Conservation (phyloP, 2,888 invertebrate species). For the Papilio protenor region DNA sequence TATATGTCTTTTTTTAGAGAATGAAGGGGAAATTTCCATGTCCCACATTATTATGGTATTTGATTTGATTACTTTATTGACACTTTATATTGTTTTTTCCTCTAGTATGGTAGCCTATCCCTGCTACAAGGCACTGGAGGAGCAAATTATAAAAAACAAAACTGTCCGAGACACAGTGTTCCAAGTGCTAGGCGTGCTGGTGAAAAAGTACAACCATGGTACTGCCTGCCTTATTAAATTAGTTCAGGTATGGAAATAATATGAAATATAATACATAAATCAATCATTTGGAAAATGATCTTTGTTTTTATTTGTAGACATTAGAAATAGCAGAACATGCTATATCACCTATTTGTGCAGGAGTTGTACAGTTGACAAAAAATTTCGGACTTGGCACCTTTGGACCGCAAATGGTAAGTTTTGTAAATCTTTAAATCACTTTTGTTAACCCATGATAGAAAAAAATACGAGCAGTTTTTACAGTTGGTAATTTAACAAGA, state of each 20-base stretch:
- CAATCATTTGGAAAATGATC: neutral
- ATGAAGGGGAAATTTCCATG: too few relatives aligned
- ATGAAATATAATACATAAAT: conserved; percentile 15
- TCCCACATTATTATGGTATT: neutral
- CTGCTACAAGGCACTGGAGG: conserved; percentile 89
- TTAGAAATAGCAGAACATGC: conserved; percentile 91
- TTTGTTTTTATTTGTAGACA: conserved; percentile 78
- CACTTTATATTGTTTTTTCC: conserved; percentile 10
- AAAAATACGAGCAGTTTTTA: neutral
- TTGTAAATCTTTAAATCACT: neutral
- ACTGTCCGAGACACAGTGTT: conserved; percentile 88
- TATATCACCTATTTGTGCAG: conserved; percentile 87
- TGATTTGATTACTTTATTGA: conserved; percentile 7
- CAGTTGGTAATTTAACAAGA: too few relatives aligned
- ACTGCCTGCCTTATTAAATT: conserved; percentile 90
- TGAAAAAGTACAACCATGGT: conserved; percentile 93
- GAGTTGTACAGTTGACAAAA: conserved; percentile 87
- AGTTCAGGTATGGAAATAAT: conserved; percentile 77
- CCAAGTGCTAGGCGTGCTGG: conserved; percentile 91
- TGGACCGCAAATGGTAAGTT: conserved; percentile 86
- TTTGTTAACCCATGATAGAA: neutral
- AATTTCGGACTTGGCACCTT: conserved; percentile 88
- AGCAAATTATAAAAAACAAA: conserved; percentile 86
- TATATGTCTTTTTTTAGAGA: neutral
- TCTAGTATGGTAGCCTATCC: conserved; percentile 88